Evolutionary conservation across 2,888 invertebrate genomes (phyloP).

Genomic region (Prostheceraeus crozeri): DNA sequence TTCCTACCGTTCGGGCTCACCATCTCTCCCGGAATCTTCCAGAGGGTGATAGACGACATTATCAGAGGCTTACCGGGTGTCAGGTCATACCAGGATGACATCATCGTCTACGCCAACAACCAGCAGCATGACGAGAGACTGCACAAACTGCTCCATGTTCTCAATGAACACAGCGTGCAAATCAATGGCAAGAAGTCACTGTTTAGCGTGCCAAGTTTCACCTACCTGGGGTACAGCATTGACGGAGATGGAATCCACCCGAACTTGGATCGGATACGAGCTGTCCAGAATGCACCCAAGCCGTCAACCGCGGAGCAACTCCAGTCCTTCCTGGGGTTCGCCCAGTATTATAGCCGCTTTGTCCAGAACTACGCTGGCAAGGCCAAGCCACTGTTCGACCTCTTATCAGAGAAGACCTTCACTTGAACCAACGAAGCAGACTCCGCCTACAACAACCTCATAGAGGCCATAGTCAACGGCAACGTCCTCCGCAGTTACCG

Average conservation of each 20-base stretch:
- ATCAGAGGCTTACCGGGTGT: conserved; percentile 8
- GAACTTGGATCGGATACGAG: background rate
- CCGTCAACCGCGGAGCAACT: conserved; percentile 4
- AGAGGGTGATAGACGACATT: background rate
- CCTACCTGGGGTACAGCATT: background rate
- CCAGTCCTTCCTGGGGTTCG: background rate
- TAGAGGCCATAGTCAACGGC: conserved; percentile 7
- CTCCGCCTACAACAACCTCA: conserved; percentile 3
- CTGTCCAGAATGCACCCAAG: conserved; percentile 11
- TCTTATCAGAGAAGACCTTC: background rate
- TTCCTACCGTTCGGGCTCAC: no score
- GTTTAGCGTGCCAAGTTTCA: background rate
- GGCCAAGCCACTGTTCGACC: conserved; percentile 16
- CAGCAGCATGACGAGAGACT: conserved; percentile 6
- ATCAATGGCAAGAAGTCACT: conserved; percentile 2
- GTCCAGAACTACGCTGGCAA: background rate
- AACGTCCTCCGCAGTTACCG: background rate
- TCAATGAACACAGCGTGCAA: conserved; percentile 10
- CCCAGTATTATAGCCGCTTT: conserved; percentile 22
- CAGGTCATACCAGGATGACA: conserved; percentile 15
- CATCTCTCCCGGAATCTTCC: background rate
- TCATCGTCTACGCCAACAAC: background rate
- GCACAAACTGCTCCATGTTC: conserved; percentile 3
- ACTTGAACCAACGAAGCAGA: background rate
- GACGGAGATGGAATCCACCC: conserved; percentile 1